Base-by-base conservation (phyloP, 2,113 vertebrate species). In the Coptodon bakossiorum region DNA sequence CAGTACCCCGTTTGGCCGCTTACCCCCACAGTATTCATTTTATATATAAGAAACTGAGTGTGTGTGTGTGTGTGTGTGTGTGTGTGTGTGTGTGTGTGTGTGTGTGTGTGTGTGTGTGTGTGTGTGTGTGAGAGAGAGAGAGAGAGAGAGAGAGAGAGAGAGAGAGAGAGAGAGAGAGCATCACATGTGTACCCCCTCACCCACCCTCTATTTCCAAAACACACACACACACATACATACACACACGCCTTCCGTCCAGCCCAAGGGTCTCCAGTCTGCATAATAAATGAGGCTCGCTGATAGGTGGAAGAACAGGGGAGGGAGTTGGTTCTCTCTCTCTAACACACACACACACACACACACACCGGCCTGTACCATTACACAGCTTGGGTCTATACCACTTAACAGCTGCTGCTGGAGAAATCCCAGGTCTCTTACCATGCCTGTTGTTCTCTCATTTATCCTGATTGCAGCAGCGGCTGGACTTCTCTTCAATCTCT, bases 261-360 rank as follows among this genome's bases (percentile, higher is more conserved):
- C 91, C 81, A 89, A 88, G 85, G 89, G 89, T 95, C 90, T 93
- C 93, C 92, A 87, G 93, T 85, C 94, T 95, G 95, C 95, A 96
- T 96, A 96, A 95, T 95, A 93, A 95, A 96, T 94, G 91, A 95
- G 89, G 87, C 78, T 89, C 91, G 89, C 86, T 92, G 92, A 96
- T 94, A 94, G 94, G 92, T 95, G 92, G 90, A 92, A 89, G 89
- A 85, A 85, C 87, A 83, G 63, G 83, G 85, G 61, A 82, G 83
- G 81, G 88, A 91, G 78, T 68, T 82, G 68, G 50, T 53, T 88
- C 78, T 19, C 61, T 52, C 50, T 76, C 52, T 27, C 66, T 16
- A 2, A n/a, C n/a, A n/a, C n/a, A n/a, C 17, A 52, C n/a, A 54
- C 12, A 27, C 2, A 27, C 1, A 40, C 13, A 43, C 7, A 43